Conservation (phyloP, 2,888 invertebrate species). For the Abrostola triplasia region DNA sequence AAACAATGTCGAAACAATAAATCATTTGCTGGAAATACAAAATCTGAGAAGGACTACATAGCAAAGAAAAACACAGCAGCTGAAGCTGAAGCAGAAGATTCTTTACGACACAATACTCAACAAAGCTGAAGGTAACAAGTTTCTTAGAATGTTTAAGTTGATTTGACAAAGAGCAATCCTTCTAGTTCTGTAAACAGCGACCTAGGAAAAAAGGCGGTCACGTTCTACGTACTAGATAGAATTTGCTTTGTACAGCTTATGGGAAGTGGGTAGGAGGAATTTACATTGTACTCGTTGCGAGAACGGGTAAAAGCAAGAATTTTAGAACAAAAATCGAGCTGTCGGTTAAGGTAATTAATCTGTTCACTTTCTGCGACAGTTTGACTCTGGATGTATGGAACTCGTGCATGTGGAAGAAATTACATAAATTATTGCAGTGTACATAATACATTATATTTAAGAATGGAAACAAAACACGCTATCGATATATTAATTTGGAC, state of each 20-base stretch:
- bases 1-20: no score
- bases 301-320: not conserved
- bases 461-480: no score
- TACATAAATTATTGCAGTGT: no score
- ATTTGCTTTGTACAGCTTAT: not conserved
- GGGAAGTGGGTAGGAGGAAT: not conserved
- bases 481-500: no score
- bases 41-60: not conserved
- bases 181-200: conserved; percentile 15
- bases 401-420: no score
- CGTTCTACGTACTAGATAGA: not conserved
- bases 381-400: no score
- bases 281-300: not conserved
- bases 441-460: no score
- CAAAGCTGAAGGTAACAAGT: conserved; percentile 39
- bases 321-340: no score
- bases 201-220: conserved; percentile 9
- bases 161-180: conserved; percentile 24
- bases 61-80: conserved; percentile 29
- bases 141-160: conserved; percentile 43
- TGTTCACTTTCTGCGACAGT: no score
- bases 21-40: not conserved
- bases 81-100: conserved; percentile 39
- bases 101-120: conserved; percentile 48
- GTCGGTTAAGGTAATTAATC: no score